phyloP scores from a whole-genome alignment of 2,888 invertebrate genomes.

The Clepsis dumicolana region DNA sequence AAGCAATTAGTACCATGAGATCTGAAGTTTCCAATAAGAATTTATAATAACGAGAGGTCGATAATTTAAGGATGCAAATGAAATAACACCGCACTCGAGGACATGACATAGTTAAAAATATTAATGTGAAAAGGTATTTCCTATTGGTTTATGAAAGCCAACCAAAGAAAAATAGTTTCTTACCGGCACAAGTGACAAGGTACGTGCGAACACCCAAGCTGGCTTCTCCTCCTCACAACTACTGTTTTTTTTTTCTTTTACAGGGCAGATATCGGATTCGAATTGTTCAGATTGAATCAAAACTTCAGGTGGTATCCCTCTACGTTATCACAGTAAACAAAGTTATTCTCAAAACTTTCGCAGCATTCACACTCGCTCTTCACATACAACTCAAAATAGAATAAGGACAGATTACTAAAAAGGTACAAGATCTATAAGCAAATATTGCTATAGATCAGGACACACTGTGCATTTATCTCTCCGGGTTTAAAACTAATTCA shows the following conservation, averaged over 20 bases:
- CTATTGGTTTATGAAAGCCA: slow-evolving; percentile 80
- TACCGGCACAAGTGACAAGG: slow-evolving; percentile 75
- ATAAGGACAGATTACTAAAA: slow-evolving; percentile 28
- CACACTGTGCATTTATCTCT: slow-evolving; percentile 18
- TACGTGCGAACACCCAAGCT: slow-evolving; percentile 81
- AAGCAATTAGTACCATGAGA: slow-evolving; percentile 82
- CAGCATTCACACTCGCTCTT: slow-evolving; percentile 59
- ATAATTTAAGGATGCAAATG: slow-evolving; percentile 80
- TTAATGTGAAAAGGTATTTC: slow-evolving; percentile 86
- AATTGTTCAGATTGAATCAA: slow-evolving; percentile 62
- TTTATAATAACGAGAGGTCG: slow-evolving; percentile 60
- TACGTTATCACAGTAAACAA: slow-evolving; percentile 82
- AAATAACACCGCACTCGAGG: slow-evolving; percentile 81
- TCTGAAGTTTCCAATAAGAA: slow-evolving; percentile 81
- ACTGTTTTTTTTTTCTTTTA: slow-evolving; percentile 76
- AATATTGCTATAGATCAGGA: slow-evolving; percentile 35
- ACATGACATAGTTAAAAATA: slow-evolving; percentile 86
- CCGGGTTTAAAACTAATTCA: slow-evolving; percentile 3
- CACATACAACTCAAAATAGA: slow-evolving; percentile 60
- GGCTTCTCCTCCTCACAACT: slow-evolving; percentile 78
- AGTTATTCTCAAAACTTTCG: slow-evolving; percentile 68
- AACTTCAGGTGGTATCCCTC: slow-evolving; percentile 70
- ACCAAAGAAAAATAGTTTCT: slow-evolving; percentile 70
- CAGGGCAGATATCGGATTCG: slow-evolving; percentile 61
- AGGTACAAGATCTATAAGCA: slow-evolving; percentile 33